Evolutionary conservation across 2,797 vertebrate species (phyloP).

Genomic region (Protonibea diacanthus): DNA sequence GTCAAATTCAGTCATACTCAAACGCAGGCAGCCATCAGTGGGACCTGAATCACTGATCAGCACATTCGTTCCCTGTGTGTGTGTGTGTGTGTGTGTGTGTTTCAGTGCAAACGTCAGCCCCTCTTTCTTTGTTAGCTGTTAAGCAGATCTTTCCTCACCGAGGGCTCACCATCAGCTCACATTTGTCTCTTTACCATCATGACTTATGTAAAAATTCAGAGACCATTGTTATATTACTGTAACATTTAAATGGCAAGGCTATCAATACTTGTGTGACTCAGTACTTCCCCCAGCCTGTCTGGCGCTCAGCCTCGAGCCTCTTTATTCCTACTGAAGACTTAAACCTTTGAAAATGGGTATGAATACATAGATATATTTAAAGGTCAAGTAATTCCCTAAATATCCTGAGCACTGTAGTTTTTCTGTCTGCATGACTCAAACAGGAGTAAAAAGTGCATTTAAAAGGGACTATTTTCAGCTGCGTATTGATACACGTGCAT

Average conservation of each 20-base stretch:
- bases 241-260: background rate
- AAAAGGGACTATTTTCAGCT: background rate
- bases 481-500: background rate
- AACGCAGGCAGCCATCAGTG: constrained; percentile 55
- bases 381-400: background rate
- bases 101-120: constrained; percentile 26
- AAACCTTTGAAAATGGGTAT: background rate
- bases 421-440: background rate
- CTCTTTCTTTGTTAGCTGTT: constrained; percentile 37
- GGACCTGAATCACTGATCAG: constrained; percentile 51
- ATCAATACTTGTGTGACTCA: background rate
- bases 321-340: background rate
- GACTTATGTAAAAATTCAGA: background rate
- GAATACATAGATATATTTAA: too few species aligned
- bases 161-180: constrained; percentile 1
- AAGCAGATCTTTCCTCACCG: constrained; percentile 30
- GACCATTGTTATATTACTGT: background rate
- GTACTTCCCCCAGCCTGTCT: background rate
- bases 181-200: background rate
- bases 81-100: constrained; percentile 20
- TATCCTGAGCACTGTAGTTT: background rate
- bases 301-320: background rate
- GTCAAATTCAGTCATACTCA: constrained; percentile 55
- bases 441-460: background rate
- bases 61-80: constrained; percentile 26